Evolutionary conservation across 2,888 invertebrate genomes (phyloP).

Genomic region (Himalopsyche tibetana): DNA sequence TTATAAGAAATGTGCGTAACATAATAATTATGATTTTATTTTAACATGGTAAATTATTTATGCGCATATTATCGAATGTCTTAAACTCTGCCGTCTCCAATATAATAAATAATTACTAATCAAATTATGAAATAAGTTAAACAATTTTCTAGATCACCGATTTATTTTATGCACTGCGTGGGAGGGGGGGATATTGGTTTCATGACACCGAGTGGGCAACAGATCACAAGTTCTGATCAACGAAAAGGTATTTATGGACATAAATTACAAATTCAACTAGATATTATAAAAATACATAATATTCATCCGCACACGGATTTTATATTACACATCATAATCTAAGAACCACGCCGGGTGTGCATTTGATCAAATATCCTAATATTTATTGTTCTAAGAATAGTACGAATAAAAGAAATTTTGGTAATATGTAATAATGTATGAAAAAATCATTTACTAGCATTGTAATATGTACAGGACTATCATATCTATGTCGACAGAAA

Average conservation of each 20-base stretch:
- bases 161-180: background rate
- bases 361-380: background rate
- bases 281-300: no score
- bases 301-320: no score
- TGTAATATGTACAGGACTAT: conserved; percentile 1
- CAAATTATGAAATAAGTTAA: conserved; percentile 1
- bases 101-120: background rate
- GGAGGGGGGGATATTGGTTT: background rate
- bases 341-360: background rate
- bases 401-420: background rate
- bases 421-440: background rate
- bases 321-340: no score
- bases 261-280: no score
- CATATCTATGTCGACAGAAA: no score
- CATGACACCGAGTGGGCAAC: background rate
- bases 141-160: background rate
- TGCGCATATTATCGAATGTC: background rate
- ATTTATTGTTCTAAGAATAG: conserved; percentile 3
- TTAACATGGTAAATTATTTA: background rate
- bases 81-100: background rate
- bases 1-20: conserved; percentile 25
- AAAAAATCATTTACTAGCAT: background rate
- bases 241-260: no score
- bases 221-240: no score
- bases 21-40: background rate